Percentiles rank a stretch among this genome's conserved stretches.
phyloP scores from a whole-genome alignment of 2,797 vertebrate genomes.

The Acridotheres tristis region DNA sequence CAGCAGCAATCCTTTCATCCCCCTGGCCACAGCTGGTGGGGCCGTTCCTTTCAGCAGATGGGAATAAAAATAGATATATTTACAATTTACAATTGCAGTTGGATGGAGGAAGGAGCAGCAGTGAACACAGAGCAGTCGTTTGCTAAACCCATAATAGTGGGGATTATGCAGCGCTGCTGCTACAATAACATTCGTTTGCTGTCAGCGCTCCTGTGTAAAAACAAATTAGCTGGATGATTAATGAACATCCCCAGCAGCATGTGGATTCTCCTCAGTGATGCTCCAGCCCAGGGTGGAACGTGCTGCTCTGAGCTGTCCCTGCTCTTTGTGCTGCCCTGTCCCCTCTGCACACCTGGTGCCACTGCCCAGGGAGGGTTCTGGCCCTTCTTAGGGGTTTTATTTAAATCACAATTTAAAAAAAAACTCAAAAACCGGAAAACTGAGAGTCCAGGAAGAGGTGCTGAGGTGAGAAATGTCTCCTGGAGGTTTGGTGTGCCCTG shows the following conservation, averaged over 20 bases:
- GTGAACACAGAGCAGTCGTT: constrained; percentile 55
- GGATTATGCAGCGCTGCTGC: constrained; percentile 75
- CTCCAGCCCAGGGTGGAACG: constrained; percentile 62
- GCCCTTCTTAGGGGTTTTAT: background rate
- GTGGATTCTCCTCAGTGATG: constrained; percentile 73
- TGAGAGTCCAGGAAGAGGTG: background rate
- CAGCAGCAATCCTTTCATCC: constrained; percentile 62
- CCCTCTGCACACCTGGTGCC: background rate
- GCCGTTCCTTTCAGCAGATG: constrained; percentile 73
- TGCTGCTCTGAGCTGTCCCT: constrained; percentile 58
- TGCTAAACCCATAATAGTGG: constrained; percentile 66
- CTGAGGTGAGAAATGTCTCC: background rate
- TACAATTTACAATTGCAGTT: constrained; percentile 66
- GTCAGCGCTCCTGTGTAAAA: constrained; percentile 79
- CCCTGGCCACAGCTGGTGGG: constrained; percentile 43
- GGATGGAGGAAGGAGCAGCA: constrained; percentile 45
- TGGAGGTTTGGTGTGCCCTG: background rate
- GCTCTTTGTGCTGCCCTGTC: constrained; percentile 53
- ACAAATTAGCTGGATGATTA: constrained; percentile 86
- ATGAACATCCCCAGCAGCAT: constrained; percentile 74
- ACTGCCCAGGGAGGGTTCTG: background rate
- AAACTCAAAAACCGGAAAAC: background rate
- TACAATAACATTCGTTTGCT: constrained; percentile 79
- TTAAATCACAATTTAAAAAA: background rate
- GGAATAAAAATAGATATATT: constrained; percentile 71